Base-by-base conservation (phyloP, 2,797 vertebrate genomes). In the Hydrolagus colliei region DNA sequence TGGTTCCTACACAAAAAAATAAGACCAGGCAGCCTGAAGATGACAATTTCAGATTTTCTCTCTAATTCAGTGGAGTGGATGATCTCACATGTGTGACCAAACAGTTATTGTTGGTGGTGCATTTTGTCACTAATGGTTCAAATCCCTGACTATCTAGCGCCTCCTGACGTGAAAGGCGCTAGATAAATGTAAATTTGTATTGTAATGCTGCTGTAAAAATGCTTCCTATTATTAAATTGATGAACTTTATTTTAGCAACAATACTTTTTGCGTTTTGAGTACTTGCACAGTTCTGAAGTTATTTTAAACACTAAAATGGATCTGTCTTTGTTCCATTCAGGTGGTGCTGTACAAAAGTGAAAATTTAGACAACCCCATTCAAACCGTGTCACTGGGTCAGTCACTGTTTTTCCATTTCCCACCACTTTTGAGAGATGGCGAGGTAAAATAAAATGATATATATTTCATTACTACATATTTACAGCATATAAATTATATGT, bases 331-430 rank as follows among this genome's bases (percentile, higher is more conserved):
- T 68, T 67, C 41, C 41, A n/a, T 84, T 84, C 88, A 99, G 98
- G 97, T 98, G 86, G 99, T 99, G 90, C 95, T 99, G 10, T 99
- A 96, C 87, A 97, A 94, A 90, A 98, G 96, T 9, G 98, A 99
- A 89, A 98, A 98, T 87, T 93, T 97, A 13, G 98, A 99, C 93
- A 99, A 96, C 90, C 98, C 97, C 1, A 95, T 99, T 89, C 96
- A 98, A 91, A 99, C 95, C 0, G 96, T 98, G 32, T 97, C 96
- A 1, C 92, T 99, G 16, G 97, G 97, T 85, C 96, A 98, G 72
- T 99, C 98, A 0, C 92, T 98, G 0, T 99, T 99, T 91, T 99
- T 99, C 93, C 97, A 99, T 88, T 99, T 99, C 88, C 95, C 97
- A 4, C 96, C 98, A 0, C 92, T 99, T 87, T 96, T 96, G 82